Base-by-base conservation (phyloP, 2,113 vertebrate genomes). In the Thalassarche chlororhynchos region DNA sequence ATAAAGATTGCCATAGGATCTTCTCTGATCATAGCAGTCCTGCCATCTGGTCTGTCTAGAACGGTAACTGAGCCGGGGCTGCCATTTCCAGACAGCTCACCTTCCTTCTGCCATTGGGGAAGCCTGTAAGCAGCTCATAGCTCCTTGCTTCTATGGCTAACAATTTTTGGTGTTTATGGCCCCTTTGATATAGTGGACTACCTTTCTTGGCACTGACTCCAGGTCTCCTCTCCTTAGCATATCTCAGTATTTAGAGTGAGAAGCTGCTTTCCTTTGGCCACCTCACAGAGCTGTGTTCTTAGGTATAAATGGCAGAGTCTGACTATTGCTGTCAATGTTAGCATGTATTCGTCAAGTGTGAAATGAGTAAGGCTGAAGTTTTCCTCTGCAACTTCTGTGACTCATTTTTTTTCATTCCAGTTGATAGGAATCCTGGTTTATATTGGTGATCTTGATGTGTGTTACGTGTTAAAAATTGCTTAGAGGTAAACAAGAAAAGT, bases 311-410 rank as follows among this genome's bases (percentile, higher is more conserved):
- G 9, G 55, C 70, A 23, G 34, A n/a, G 24, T 10, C 34, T 29
- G 65, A 4, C 57, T 6, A 0, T 23, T 10, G 18, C 49, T 49
- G 3, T 21, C 0, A 1, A 5, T 85, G 69, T 29, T 47, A 5
- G 61, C 11, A 1, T 29, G 21, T 46, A 8, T 46, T 52, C 5
- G 4, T 44, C 42, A 15, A 6, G 14, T 10, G 19, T 38, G 11
- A 61, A 61, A 28, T 11, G 40, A 84, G 13, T 11, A 29, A 47
- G 21, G 51, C 57, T 81, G 57, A n/a, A 34, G 5, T 58, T 38
- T 19, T 71, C 28, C 20, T 81, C 44, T 76, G 40, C 16, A 44
- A 17, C 44, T 46, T 54, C 24, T 49, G 55, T 44, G 62, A 26
- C 17, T 70, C 5, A 9, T 34, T 47, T 40, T 38, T 62, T 52